Conservation (phyloP, 2,888 invertebrate genomes). For the Axea sp. region DNA sequence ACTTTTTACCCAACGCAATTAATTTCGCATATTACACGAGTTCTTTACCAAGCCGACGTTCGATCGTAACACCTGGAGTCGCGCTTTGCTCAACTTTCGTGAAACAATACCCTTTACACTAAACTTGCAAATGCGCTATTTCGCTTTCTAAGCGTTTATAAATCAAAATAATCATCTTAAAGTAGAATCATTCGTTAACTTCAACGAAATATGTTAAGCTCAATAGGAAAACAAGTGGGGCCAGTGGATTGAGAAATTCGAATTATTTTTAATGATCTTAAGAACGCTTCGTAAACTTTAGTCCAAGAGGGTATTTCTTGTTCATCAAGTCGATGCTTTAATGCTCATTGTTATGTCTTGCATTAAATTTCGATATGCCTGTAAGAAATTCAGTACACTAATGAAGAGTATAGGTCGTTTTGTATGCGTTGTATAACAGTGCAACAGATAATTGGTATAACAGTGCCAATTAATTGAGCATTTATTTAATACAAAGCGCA, state of each 20-base stretch:
- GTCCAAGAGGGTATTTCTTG: slow-evolving; percentile 9
- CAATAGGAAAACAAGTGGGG: slow-evolving; percentile 1
- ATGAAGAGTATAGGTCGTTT: slow-evolving; percentile 8
- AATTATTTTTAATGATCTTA: slow-evolving; percentile 36
- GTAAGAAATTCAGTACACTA: neutral
- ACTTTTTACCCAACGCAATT: slow-evolving; percentile 34
- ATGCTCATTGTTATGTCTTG: slow-evolving; percentile 15
- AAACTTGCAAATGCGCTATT: neutral
- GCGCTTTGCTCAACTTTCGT: too few relatives aligned
- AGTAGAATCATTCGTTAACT: slow-evolving; percentile 14
- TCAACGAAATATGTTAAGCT: slow-evolving; percentile 1
- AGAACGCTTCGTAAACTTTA: slow-evolving; percentile 18
- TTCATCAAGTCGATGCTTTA: slow-evolving; percentile 11
- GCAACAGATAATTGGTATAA: slow-evolving; percentile 3
- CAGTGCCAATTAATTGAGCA: slow-evolving; percentile 13
- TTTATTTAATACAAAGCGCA: slow-evolving; percentile 12
- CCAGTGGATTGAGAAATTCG: slow-evolving; percentile 7
- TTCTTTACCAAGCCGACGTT: neutral
- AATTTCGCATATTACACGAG: slow-evolving; percentile 28
- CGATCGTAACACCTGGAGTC: too few relatives aligned
- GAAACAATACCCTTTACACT: slow-evolving; percentile 4
- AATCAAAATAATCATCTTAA: slow-evolving; percentile 34
- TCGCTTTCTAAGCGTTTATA: slow-evolving; percentile 1
- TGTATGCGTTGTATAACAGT: too few relatives aligned
- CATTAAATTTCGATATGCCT: neutral